These are phyloP conservation scores for Hephaestus fuliginosus DNA, from an alignment of 2,797 vertebrate genomes.

Conservation along the genomic window DNA sequence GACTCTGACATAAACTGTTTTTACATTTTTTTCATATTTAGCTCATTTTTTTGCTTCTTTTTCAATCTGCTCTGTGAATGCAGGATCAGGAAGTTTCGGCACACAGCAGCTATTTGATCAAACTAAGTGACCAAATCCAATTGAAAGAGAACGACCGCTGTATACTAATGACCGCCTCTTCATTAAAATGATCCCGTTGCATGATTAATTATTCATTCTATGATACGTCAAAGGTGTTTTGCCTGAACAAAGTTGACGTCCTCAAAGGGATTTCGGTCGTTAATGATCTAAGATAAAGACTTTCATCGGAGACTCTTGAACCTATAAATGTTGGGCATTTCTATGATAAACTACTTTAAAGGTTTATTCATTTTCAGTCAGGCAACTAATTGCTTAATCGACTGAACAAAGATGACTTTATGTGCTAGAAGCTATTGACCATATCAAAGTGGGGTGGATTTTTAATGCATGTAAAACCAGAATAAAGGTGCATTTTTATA, in stretches of 20 bases:
- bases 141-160: not conserved
- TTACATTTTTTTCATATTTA: not conserved
- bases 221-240: conserved; percentile 3
- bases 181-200: not conserved
- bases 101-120: not conserved
- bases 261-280: not conserved
- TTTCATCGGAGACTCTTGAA: not conserved
- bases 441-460: conserved; percentile 12
- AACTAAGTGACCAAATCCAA: conserved; percentile 1
- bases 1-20: not conserved
- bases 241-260: not conserved
- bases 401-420: not conserved
- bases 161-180: not conserved
- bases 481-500: conserved; percentile 32
- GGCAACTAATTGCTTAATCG: not conserved
- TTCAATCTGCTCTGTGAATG: conserved; percentile 3
- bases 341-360: not conserved
- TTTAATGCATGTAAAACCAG: conserved; percentile 41
- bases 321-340: not conserved
- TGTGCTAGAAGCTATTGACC: conserved; percentile 2
- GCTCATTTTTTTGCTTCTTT: not conserved
- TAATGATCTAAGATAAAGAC: conserved; percentile 3
- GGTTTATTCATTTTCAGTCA: not conserved
- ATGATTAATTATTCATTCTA: not conserved
- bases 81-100: not conserved